Percentiles rank a stretch among this genome's conserved stretches.
phyloP scores from a whole-genome alignment of 1,140 invertebrate genomes.

The Drosophila suzukii region DNA sequence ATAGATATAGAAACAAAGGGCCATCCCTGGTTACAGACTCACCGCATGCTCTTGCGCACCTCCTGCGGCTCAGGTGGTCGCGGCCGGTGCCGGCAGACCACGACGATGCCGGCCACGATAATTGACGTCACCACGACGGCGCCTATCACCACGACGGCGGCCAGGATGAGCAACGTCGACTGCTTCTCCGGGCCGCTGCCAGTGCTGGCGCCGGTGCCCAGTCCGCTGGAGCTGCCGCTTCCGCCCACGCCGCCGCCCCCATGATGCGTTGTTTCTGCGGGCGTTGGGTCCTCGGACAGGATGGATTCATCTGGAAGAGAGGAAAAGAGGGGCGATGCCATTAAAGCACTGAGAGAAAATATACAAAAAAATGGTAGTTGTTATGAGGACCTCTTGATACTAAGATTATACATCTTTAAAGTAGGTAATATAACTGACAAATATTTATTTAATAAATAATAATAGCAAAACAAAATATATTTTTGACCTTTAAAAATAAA shows the following conservation, averaged over 20 bases:
- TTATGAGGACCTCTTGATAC: no score
- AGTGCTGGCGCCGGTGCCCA: conserved; percentile 76
- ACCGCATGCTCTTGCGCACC: conserved; percentile 84
- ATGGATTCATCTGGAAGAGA: conserved; percentile 79
- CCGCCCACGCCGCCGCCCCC: conserved; percentile 50
- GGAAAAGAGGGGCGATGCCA: neutral
- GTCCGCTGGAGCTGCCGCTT: conserved; percentile 42
- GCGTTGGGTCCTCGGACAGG: conserved; percentile 83
- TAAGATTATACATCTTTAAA: no score
- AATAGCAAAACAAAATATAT: no score
- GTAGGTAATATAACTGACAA: no score
- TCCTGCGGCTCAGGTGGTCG: conserved; percentile 84
- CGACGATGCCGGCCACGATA: conserved; percentile 84
- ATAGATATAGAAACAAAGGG: conserved; percentile 11
- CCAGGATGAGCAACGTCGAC: conserved; percentile 81
- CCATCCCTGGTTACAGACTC: conserved; percentile 34
- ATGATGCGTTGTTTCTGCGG: conserved; percentile 84
- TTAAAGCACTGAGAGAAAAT: conserved; percentile 8
- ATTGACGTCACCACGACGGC: conserved; percentile 84
- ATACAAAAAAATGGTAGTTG: no score
- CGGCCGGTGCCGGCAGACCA: conserved; percentile 83
- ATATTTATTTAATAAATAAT: no score
- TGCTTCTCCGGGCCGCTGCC: conserved; percentile 81
- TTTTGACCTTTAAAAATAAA: no score
- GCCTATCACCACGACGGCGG: conserved; percentile 82